phyloP scores from a whole-genome alignment of 2,797 vertebrate species.

The Rhyacichthys aspro region DNA sequence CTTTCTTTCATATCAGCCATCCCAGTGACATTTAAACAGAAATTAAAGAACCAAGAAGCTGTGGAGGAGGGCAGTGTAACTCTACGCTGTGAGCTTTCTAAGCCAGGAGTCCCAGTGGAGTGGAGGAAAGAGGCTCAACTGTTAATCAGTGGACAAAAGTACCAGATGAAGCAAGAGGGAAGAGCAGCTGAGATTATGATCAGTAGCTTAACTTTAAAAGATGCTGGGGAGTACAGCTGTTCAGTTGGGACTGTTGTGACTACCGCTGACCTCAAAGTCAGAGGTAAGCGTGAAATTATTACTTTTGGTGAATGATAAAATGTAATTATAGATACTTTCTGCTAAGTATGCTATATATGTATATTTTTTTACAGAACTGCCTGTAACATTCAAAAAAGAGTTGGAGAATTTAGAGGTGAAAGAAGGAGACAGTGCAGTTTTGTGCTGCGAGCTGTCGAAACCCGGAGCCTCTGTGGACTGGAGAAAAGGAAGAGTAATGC shows the following conservation, averaged over 20 bases:
- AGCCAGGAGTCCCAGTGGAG: conserved; percentile 72
- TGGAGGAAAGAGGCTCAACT: conserved; percentile 82
- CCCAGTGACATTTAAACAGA: conserved; percentile 83
- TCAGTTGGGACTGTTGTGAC: conserved; percentile 66
- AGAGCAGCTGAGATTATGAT: conserved; percentile 80
- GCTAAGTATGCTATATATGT: conserved; percentile 1
- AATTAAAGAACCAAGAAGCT: conserved; percentile 82
- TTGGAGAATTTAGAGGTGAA: conserved; percentile 81
- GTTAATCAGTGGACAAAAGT: conserved; percentile 70
- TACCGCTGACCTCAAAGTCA: conserved; percentile 78
- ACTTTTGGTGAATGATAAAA: neutral
- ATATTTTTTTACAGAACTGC: conserved; percentile 79
- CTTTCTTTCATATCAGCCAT: conserved; percentile 70
- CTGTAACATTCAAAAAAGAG: conserved; percentile 84
- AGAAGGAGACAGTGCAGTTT: conserved; percentile 79
- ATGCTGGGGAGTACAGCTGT: conserved; percentile 78
- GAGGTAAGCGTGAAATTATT: conserved; percentile 61
- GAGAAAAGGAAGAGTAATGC: conserved; percentile 87
- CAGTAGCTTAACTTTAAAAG: conserved; percentile 69
- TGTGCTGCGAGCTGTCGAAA: conserved; percentile 87
- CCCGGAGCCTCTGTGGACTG: conserved; percentile 81
- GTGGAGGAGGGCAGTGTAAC: conserved; percentile 74
- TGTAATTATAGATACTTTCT: neutral
- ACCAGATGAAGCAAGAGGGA: conserved; percentile 81
- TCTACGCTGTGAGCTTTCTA: conserved; percentile 84